Base-by-base conservation (phyloP, 2,113 vertebrate species). In the Semnopithecus entellus region DNA sequence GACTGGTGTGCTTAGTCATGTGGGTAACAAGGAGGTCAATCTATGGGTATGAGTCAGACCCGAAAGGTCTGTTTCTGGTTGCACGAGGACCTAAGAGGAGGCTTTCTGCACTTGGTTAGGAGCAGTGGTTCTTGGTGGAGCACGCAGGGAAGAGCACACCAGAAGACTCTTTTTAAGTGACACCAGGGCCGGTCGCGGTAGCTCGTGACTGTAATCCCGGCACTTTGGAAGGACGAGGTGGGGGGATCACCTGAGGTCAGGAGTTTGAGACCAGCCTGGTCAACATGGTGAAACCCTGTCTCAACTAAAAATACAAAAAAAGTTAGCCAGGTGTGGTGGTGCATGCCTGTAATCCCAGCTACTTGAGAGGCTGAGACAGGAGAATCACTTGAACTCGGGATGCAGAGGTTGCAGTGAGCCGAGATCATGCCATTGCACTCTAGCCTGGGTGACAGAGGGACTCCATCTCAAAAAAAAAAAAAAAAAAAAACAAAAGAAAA, bases 141-240 rank as follows among this genome's bases (percentile, higher is more conserved):
- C 50, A 40, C 16, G 50, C 0, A 14, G 43, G 48, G 32, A 38
- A 40, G 6, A 73, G 8, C 0, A 27, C 45, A 38, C 4, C 12
- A 32, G 11, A 64, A 72, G 25, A 66, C 27, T 64, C 61, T 64
- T 14, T 64, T 30, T 5, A 61, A 30, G 27, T 64, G 12, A 30
- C 61, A 64, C 5, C 12, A 1, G 52, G 52, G 18, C 18, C 4
- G 5, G n/a, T n/a, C 1, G 2, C 8, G 3, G 43, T 76, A 40
- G 40, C 40, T 45, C 25, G 14, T 13, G 27, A 43, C 73, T 45
- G 13, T 76, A 76, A 45, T 76, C 40, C 12, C 40, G 45, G 40
- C 40, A 30, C 73, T 76, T 76, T 45, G 25, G 6, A 23, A 76
- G 73, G 13, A 40, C 25, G 1, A 45, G 40, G 40, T 45, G 25